Evolutionary conservation across 2,797 vertebrate genomes (phyloP).

Genomic region (Moxostoma hubbsi): DNA sequence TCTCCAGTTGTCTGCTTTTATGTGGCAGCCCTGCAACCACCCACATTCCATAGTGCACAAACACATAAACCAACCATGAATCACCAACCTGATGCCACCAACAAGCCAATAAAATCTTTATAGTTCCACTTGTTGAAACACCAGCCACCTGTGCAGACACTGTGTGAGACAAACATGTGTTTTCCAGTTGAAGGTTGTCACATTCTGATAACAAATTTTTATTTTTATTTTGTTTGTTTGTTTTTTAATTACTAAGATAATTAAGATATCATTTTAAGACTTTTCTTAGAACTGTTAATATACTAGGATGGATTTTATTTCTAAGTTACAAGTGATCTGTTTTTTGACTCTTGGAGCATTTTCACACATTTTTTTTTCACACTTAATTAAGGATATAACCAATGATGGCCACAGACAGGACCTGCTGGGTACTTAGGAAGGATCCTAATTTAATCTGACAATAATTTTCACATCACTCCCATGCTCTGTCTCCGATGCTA

Average conservation of each 20-base stretch:
- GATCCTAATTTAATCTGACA: slow-evolving; percentile 87
- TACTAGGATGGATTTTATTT: slow-evolving; percentile 2
- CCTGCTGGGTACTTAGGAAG: slow-evolving; percentile 81
- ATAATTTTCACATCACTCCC: slow-evolving; percentile 87
- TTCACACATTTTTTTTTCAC: slow-evolving; percentile 60
- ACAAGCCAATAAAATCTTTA: slow-evolving; percentile 73
- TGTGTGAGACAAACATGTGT: slow-evolving; percentile 30
- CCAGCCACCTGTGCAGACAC: slow-evolving; percentile 76
- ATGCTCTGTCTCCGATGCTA: slow-evolving; percentile 82
- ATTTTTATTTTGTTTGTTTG: not conserved
- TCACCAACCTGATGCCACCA: slow-evolving; percentile 77
- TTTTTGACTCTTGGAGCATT: slow-evolving; percentile 49
- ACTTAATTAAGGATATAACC: slow-evolving; percentile 82
- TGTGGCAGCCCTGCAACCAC: slow-evolving; percentile 77
- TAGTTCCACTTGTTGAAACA: slow-evolving; percentile 79
- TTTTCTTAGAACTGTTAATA: slow-evolving; percentile 6
- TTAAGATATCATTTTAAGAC: not conserved
- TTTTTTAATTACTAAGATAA: slow-evolving; percentile 16
- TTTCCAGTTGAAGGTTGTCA: slow-evolving; percentile 37
- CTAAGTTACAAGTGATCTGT: slow-evolving; percentile 20
- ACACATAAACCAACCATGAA: slow-evolving; percentile 82
- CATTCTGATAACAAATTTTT: slow-evolving; percentile 12
- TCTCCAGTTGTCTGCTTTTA: slow-evolving; percentile 70
- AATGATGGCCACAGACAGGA: slow-evolving; percentile 77
- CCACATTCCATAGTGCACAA: slow-evolving; percentile 81